These are phyloP conservation scores for Limonius californicus DNA, from an alignment of 1,140 invertebrate genomes.

Conservation along the genomic window DNA sequence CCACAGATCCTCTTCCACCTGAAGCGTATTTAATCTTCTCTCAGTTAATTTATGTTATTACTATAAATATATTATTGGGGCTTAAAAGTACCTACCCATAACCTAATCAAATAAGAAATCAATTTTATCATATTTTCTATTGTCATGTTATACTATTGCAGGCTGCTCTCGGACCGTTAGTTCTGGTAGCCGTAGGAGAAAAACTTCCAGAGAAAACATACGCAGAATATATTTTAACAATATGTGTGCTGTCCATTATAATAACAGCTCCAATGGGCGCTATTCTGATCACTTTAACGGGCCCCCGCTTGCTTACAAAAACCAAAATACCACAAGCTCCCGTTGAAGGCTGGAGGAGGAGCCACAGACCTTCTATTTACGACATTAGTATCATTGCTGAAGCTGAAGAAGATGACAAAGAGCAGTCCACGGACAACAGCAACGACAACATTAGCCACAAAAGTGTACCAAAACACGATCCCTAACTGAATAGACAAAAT, in stretches of 20 bases:
- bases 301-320: conserved; percentile 72
- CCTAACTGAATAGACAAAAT: no score
- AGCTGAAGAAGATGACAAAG: conserved; percentile 52
- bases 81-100: no score
- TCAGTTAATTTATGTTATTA: no score
- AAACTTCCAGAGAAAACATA: conserved; percentile 48
- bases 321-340: conserved; percentile 56
- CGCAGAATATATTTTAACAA: conserved; percentile 61
- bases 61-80: no score
- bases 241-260: conserved; percentile 85
- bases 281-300: conserved; percentile 78
- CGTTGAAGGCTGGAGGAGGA: conserved; percentile 65
- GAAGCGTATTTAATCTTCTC: no score
- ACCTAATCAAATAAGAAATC: no score
- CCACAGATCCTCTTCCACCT: no score
- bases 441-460: neutral
- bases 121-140: neutral
- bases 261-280: conserved; percentile 88
- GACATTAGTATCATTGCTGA: conserved; percentile 81
- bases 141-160: conserved; percentile 44
- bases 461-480: neutral
- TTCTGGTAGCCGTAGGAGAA: conserved; percentile 62
- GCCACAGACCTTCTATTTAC: conserved; percentile 71
- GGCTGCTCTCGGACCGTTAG: conserved; percentile 77
- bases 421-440: neutral